Percentiles rank a stretch among this genome's conserved stretches.
These are phyloP conservation scores for Gisinianus flammeolus DNA, from an alignment of 2,888 invertebrate species.

Conservation along the genomic window DNA sequence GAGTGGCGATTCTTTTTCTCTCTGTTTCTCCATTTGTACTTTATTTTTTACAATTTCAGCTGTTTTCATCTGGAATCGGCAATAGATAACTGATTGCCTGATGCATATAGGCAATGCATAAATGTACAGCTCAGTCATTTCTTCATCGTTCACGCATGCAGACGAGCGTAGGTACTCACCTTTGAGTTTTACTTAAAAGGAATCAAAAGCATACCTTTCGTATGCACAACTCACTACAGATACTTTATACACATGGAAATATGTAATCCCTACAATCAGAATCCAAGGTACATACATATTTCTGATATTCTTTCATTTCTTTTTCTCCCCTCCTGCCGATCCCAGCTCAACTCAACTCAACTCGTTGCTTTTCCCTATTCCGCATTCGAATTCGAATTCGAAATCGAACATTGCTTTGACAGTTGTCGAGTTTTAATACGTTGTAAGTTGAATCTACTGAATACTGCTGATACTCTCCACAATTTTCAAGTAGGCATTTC, in stretches of 20 bases:
- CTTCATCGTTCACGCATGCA: too few species aligned
- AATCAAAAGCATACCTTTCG: too few species aligned
- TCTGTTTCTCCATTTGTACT: background rate
- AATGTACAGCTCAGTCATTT: too few species aligned
- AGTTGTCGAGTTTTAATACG: too few species aligned
- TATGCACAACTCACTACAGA: too few species aligned
- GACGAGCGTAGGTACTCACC: too few species aligned
- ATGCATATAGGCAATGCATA: too few species aligned
- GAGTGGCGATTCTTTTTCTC: background rate
- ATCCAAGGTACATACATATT: background rate
- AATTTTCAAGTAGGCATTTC: too few species aligned
- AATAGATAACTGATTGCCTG: too few species aligned
- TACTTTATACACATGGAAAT: constrained; percentile 3
- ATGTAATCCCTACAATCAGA: background rate
- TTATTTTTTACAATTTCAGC: constrained; percentile 5
- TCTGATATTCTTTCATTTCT: background rate
- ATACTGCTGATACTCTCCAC: too few species aligned
- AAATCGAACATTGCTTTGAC: background rate
- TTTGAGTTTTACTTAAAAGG: too few species aligned
- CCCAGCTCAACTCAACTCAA: background rate
- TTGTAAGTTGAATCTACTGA: too few species aligned
- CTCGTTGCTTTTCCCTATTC: background rate
- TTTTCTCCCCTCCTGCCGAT: constrained; percentile 4
- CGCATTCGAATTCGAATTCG: background rate
- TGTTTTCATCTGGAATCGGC: background rate